phyloP scores from a whole-genome alignment of 2,113 vertebrate genomes.

The Pelecanus crispus region DNA sequence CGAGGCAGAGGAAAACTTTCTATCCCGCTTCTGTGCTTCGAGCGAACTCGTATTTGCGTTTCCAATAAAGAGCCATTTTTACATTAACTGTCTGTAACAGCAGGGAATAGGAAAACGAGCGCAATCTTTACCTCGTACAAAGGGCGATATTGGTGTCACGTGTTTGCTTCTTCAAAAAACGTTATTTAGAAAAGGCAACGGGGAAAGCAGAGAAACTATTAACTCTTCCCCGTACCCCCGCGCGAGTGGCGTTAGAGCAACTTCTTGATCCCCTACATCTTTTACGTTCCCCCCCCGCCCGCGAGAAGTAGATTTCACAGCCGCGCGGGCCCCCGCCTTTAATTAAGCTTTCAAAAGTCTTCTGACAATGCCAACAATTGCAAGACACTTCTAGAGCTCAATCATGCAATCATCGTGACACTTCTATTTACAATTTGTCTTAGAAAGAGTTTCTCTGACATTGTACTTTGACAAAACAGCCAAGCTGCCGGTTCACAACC shows the following conservation, averaged over 20 bases:
- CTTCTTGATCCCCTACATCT: constrained; percentile 58
- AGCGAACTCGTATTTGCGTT: constrained; percentile 65
- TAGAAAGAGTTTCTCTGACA: constrained; percentile 80
- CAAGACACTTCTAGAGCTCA: constrained; percentile 77
- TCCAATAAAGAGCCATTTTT: constrained; percentile 67
- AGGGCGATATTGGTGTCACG: constrained; percentile 63
- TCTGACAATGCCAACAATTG: constrained; percentile 80
- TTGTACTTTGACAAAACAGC: constrained; percentile 77
- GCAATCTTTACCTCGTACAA: constrained; percentile 64
- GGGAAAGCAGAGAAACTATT: constrained; percentile 34
- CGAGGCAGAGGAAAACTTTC: constrained; percentile 53
- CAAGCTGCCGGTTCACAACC: constrained; percentile 74
- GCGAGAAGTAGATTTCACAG: constrained; percentile 70
- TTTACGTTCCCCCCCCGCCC: not conserved
- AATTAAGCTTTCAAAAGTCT: constrained; percentile 83
- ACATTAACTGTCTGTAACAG: constrained; percentile 66
- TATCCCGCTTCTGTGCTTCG: constrained; percentile 41
- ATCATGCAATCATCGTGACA: constrained; percentile 77
- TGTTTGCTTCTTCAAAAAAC: constrained; percentile 62
- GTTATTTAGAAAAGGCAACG: constrained; percentile 61
- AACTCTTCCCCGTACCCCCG: constrained; percentile 20
- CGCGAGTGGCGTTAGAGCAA: not conserved
- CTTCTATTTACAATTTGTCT: constrained; percentile 83
- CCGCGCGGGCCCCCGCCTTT: constrained; percentile 71
- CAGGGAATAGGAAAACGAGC: constrained; percentile 65